Percentiles rank a stretch among this genome's conserved stretches.
Conservation (phyloP, 2,797 vertebrate genomes). For the Anomalospiza imberbis region DNA sequence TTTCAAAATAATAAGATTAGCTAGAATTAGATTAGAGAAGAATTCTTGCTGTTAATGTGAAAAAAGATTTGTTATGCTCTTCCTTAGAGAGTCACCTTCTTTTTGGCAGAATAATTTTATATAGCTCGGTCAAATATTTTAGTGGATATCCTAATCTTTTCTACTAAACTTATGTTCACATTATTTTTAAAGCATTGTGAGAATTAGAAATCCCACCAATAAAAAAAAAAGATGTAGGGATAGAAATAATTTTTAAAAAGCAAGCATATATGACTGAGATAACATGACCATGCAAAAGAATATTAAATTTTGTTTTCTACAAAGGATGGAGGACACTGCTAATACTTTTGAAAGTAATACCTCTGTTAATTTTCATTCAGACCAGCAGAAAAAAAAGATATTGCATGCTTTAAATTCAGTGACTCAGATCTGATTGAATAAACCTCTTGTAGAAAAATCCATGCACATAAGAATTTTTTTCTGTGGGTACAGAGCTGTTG, state of each 20-base stretch:
- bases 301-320: not conserved
- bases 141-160: not conserved
- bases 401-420: not conserved
- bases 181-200: not conserved
- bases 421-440: not conserved
- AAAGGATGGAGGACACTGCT: not conserved
- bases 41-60: not conserved
- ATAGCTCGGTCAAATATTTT: not conserved
- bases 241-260: not conserved
- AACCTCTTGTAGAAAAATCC: not conserved
- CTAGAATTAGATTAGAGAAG: not conserved
- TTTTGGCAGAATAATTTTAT: not conserved
- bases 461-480: not conserved
- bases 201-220: not conserved
- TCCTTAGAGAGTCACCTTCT: not conserved
- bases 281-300: not conserved
- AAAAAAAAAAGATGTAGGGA: fast-evolving
- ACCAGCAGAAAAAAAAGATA: not conserved
- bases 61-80: not conserved
- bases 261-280: not conserved
- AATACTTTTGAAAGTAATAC: not conserved
- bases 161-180: not conserved
- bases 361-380: not conserved
- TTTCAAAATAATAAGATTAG: not conserved
- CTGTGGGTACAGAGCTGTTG: not conserved